phyloP scores from a whole-genome alignment of 2,888 invertebrate genomes.

The Eupeodes latifasciatus region DNA sequence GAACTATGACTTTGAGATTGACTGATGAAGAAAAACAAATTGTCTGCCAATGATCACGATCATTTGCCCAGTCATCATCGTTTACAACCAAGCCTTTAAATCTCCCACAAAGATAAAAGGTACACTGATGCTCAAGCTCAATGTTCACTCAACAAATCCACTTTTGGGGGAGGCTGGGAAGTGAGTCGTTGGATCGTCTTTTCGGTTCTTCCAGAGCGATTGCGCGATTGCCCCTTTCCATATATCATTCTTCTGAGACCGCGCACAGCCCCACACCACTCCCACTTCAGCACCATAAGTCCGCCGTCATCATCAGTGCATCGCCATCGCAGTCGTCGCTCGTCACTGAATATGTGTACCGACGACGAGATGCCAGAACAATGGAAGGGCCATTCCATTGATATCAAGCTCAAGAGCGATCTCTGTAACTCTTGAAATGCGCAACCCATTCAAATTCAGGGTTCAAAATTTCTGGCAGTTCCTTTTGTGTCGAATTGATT shows the following conservation, averaged over 20 bases:
- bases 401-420: constrained; percentile 61
- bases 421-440: constrained; percentile 63
- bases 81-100: constrained; percentile 74
- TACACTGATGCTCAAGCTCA: constrained; percentile 60
- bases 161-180: constrained; percentile 60
- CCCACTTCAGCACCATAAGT: constrained; percentile 48
- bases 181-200: constrained; percentile 21
- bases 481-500: constrained; percentile 76
- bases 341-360: constrained; percentile 14
- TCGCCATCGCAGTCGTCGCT: not conserved
- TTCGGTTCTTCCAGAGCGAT: constrained; percentile 18
- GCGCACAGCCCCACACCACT: constrained; percentile 65
- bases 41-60: constrained; percentile 76
- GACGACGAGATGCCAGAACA: constrained; percentile 42
- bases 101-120: constrained; percentile 76
- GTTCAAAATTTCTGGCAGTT: constrained; percentile 57
- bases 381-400: constrained; percentile 70
- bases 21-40: constrained; percentile 77
- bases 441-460: constrained; percentile 52
- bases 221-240: constrained; percentile 50
- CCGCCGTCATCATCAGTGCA: too few species aligned
- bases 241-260: constrained; percentile 65
- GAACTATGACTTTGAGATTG: constrained; percentile 77
- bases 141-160: constrained; percentile 61
- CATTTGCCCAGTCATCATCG: constrained; percentile 75